A percentile compares a stretch with the other conserved stretches of the same genome.
Evolutionary conservation across 2,888 invertebrate species (phyloP).

Genomic region (Nomada ferruginata): DNA sequence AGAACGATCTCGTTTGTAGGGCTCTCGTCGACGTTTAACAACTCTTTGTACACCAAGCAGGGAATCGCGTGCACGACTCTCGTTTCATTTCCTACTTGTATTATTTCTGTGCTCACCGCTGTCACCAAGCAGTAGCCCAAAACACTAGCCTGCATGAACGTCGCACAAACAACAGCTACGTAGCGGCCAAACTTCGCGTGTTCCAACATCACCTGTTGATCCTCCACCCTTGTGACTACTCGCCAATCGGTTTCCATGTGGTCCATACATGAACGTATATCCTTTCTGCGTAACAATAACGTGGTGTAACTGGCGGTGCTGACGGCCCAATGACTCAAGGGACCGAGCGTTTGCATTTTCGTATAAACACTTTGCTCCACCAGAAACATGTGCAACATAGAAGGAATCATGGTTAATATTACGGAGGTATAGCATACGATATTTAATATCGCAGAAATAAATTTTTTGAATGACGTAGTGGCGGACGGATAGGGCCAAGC

Average conservation of each 20-base stretch:
- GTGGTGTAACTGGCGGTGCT: slow-evolving; percentile 67
- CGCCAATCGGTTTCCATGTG: slow-evolving; percentile 72
- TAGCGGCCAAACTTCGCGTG: slow-evolving; percentile 69
- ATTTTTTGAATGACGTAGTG: slow-evolving; percentile 5
- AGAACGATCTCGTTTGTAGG: slow-evolving; percentile 62
- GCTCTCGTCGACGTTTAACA: slow-evolving; percentile 53
- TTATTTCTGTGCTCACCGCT: not conserved
- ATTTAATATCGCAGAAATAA: slow-evolving; percentile 19
- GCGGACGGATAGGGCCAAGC: slow-evolving; percentile 57
- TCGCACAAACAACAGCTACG: slow-evolving; percentile 52
- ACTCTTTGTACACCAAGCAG: slow-evolving; percentile 57
- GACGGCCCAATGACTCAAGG: slow-evolving; percentile 69
- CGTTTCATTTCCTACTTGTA: slow-evolving; percentile 56
- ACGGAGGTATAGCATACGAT: slow-evolving; percentile 47
- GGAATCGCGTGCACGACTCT: slow-evolving; percentile 39
- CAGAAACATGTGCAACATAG: slow-evolving; percentile 62
- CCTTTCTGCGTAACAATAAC: slow-evolving; percentile 54
- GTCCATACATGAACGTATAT: slow-evolving; percentile 67
- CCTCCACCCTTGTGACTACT: slow-evolving; percentile 17
- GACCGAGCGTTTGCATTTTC: slow-evolving; percentile 66
- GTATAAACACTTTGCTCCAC: slow-evolving; percentile 28
- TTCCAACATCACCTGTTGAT: slow-evolving; percentile 67
- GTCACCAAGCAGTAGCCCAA: slow-evolving; percentile 38
- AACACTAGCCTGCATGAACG: slow-evolving; percentile 51
- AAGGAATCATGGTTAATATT: slow-evolving; percentile 62